A percentile compares a stretch with the other conserved stretches of the same genome.
Conservation (phyloP, 2,113 vertebrate species). For the Ailurus styani region DNA sequence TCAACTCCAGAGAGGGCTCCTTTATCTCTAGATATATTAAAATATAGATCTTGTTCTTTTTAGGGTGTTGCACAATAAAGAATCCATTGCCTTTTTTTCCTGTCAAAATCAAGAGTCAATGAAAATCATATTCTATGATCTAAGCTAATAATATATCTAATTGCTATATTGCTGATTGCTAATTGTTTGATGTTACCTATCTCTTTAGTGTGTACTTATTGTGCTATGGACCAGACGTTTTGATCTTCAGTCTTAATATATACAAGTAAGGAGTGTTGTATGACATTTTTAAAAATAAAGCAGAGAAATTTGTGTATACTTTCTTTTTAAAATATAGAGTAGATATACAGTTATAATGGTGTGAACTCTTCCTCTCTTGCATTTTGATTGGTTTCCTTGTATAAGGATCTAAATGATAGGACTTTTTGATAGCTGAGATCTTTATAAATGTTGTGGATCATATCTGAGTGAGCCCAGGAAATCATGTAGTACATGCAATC, state of each 20-base stretch:
- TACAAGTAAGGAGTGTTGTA: not conserved
- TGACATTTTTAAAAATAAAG: not conserved
- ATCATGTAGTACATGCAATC: not conserved
- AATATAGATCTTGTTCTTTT: not conserved
- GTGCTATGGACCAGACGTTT: not conserved
- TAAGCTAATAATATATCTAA: not conserved
- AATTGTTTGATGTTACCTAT: not conserved
- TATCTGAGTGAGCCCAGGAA: not conserved
- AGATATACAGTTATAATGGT: not conserved
- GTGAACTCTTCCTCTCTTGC: not conserved
- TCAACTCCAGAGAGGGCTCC: not conserved
- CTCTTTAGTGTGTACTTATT: not conserved
- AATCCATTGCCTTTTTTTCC: not conserved
- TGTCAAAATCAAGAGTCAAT: not conserved
- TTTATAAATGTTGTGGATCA: not conserved
- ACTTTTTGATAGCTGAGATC: not conserved
- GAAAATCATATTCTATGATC: not conserved
- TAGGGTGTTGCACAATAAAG: not conserved
- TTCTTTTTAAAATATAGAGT: not conserved
- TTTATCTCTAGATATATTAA: not conserved
- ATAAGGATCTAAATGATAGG: not conserved
- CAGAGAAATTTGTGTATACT: not conserved
- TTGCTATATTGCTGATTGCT: not conserved
- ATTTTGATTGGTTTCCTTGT: not conserved
- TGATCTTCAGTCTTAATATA: not conserved